A percentile compares a stretch with the other conserved stretches of the same genome.
Conservation (phyloP, 1,140 invertebrate genomes). For the Drosophila bifasciata region DNA sequence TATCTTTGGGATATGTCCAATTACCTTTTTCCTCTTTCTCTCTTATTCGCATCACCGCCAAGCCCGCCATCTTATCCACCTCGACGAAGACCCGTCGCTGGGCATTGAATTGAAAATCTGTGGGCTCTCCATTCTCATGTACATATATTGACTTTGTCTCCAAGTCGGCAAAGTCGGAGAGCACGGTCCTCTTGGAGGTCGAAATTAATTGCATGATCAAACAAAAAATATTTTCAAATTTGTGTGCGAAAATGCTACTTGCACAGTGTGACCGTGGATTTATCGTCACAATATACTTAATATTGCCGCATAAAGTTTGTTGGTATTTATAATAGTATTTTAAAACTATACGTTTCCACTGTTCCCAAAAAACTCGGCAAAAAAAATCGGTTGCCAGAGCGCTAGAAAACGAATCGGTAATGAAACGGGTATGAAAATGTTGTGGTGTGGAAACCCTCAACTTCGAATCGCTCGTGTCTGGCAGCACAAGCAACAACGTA, state of each 20-base stretch:
- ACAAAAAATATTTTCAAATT: slow-evolving; percentile 24
- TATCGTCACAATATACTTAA: too few species aligned
- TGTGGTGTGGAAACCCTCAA: too few species aligned
- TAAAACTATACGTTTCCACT: too few species aligned
- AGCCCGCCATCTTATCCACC: slow-evolving; percentile 74
- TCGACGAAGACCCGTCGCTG: slow-evolving; percentile 69
- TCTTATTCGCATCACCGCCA: slow-evolving; percentile 76
- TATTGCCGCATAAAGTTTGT: too few species aligned
- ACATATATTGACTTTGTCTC: slow-evolving; percentile 70
- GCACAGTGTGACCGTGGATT: slow-evolving; percentile 16
- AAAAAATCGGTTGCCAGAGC: too few species aligned
- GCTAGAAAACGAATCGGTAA: too few species aligned
- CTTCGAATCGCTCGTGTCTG: too few species aligned
- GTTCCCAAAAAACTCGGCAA: too few species aligned
- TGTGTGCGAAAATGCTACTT: slow-evolving; percentile 12
- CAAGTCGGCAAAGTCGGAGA: slow-evolving; percentile 77
- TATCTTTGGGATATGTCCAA: background rate
- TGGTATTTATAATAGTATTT: too few species aligned
- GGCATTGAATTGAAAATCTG: slow-evolving; percentile 79
- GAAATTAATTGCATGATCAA: slow-evolving; percentile 71
- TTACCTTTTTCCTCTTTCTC: slow-evolving; percentile 61
- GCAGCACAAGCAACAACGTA: too few species aligned
- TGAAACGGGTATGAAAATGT: too few species aligned
- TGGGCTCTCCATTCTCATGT: slow-evolving; percentile 63
- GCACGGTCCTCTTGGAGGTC: slow-evolving; percentile 69